Evolutionary conservation across 2,888 invertebrate genomes (phyloP).

Genomic region (Stenodera caucasica): DNA sequence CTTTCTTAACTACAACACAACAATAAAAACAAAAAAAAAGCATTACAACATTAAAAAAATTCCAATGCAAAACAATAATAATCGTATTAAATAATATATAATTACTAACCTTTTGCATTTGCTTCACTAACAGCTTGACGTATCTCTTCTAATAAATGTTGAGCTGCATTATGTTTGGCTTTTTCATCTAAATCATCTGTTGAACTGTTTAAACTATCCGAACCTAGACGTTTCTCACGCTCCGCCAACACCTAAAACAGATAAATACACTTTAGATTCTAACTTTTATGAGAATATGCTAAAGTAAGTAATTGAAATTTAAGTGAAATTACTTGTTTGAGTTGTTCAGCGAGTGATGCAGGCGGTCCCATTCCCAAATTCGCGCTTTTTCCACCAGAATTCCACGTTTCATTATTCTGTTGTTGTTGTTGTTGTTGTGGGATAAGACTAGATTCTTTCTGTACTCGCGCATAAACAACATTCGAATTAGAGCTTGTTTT

Average conservation of each 20-base stretch:
- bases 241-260: constrained; percentile 74
- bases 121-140: constrained; percentile 86
- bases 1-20: constrained; percentile 63
- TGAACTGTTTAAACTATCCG: constrained; percentile 59
- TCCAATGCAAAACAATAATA: neutral
- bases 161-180: constrained; percentile 69
- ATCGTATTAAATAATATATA: neutral
- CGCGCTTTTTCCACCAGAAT: constrained; percentile 40
- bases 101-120: constrained; percentile 75
- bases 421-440: neutral
- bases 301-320: too few relatives aligned
- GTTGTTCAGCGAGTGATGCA: constrained; percentile 80
- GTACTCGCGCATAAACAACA: constrained; percentile 59
- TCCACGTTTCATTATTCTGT: neutral
- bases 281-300: too few relatives aligned
- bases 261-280: too few relatives aligned
- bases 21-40: constrained; percentile 3
- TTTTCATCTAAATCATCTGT: constrained; percentile 64
- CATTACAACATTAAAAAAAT: constrained; percentile 5
- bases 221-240: constrained; percentile 72
- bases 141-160: constrained; percentile 84
- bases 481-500: constrained; percentile 24
- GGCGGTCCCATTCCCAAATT: constrained; percentile 66
- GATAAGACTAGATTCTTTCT: constrained; percentile 55
- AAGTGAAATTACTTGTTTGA: constrained; percentile 66